These are phyloP conservation scores for Pedionomus torquatus DNA, from an alignment of 2,113 vertebrate species.

Conservation along the genomic window DNA sequence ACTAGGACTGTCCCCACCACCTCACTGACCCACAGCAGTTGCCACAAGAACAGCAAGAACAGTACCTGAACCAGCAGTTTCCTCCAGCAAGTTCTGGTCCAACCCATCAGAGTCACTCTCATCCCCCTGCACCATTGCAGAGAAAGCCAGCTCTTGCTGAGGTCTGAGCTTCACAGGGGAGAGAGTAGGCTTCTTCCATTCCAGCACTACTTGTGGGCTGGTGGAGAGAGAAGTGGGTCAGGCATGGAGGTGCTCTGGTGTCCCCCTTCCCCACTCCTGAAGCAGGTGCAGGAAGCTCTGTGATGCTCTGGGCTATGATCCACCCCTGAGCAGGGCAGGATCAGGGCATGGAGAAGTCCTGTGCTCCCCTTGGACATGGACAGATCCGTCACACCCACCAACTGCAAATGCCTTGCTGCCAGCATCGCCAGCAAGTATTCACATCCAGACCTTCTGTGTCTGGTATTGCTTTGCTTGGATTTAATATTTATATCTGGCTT, in stretches of 20 bases:
- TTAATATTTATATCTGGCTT: background rate
- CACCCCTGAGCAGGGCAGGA: background rate
- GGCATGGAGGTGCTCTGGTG: rapidly evolving
- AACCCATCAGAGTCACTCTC: constrained; percentile 30
- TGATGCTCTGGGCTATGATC: background rate
- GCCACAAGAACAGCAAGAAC: background rate
- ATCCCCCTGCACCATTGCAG: background rate
- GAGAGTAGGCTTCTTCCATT: background rate
- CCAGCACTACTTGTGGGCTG: constrained; percentile 63
- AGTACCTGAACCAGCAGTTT: background rate
- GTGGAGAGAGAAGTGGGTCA: background rate
- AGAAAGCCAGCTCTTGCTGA: background rate
- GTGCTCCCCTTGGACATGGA: rapidly evolving
- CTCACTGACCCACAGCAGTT: background rate
- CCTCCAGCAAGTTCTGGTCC: constrained; percentile 60
- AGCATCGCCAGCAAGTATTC: background rate
- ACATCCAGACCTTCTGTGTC: background rate
- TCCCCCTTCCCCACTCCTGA: background rate
- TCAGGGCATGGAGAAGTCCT: background rate
- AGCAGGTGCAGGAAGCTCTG: background rate
- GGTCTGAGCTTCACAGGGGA: background rate
- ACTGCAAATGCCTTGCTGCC: background rate
- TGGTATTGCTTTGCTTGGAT: background rate
- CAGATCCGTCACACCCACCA: background rate
- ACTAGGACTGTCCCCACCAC: background rate